Evolutionary conservation across 2,797 vertebrate species (phyloP), one percentile per base, ranked within the genome.

Genomic region (Silurus lanzhouensis): DNA sequence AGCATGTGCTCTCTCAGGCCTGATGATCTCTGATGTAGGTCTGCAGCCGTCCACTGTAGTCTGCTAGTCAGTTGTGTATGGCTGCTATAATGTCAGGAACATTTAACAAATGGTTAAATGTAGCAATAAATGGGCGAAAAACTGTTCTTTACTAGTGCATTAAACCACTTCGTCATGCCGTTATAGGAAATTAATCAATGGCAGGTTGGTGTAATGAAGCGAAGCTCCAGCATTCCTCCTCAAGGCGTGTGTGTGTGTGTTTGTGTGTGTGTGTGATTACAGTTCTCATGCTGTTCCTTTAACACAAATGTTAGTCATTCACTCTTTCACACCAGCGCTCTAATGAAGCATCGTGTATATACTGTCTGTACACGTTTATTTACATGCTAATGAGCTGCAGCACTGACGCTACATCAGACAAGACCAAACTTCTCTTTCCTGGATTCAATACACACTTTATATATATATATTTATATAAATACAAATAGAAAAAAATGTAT

Each of bases 251-350:
- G 72, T 75, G 72, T 75, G 72, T 75, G 72, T 72, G 38, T 57
- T 64, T 70, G 22, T 48, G 84, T 68, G 55, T 83, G 63, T 60
- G 72, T 48, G 38, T 60, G 20, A 61, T 72, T 64, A 52, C 27
- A 14, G 38, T 52, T 55, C 38, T 38, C 76, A 64, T 80, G 38
- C 44, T 64, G 83, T 72, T 57, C n/a, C 71, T 82, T 68, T 22
- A 82, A 85, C 48, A 57, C 38, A 83, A 71, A 80, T 85, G 63
- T 81, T 83, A 70, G 71, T 64, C 70, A 77, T 78, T 63, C 80
- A 4, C 82, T 31, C 38, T 20, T 85, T 88, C 70, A 88, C 88
- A 85, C 71, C 48, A 6, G 15, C 6, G 19, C 19, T 27, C 76
- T 83, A 87, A 88, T 27, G 38, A 55, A 84, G 55, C 57, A 14